Evolutionary conservation across 2,113 vertebrate species (phyloP), one percentile per base, ranked within the genome.

Genomic region (Beaufortia kweichowensis): DNA sequence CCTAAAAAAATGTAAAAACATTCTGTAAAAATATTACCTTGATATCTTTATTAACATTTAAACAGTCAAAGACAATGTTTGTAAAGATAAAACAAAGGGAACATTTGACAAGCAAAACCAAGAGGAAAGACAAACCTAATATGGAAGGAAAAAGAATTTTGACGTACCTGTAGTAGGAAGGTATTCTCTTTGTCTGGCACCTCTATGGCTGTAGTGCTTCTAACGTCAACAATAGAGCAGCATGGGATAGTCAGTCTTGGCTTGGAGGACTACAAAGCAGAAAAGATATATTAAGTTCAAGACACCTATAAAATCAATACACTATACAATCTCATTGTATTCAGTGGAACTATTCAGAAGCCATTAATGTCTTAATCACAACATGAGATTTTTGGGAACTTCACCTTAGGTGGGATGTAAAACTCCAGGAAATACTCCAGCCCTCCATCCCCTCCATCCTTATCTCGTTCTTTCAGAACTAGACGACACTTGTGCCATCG

Each of bases 131-230:
- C 35, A 7, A 9, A 39, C 35, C 35, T 39, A n/a, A n/a, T n/a
- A n/a, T n/a, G n/a, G n/a, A n/a, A n/a, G n/a, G n/a, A n/a, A n/a
- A 9, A 48, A 23, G 5, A 3, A 5, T 83, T 11, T 28, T 33
- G 48, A 80, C 48, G 10, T 78, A 96, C 95, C 94, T 95, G 94
- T 65, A 97, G 89, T 70, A 97, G 91, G 56, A 97, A 95, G 0
- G 95, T 95, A 90, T 97, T 96, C 86, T 97, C 95, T 81, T 94
- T 93, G 86, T 97, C 95, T 0, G 95, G 95, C 84, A 97, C 94
- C 87, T 97, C 95, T 83, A 95, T 87, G 7, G 95, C 93, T 0
- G 95, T 97, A 71, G 95, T 94, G 43, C 93, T 94, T 82, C 95
- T 92, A 67, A 95, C 93, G 0, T 96, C 94, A 19, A 91, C 85